Conservation (phyloP, 2,888 invertebrate genomes). For the Cryptocephalus moraei region DNA sequence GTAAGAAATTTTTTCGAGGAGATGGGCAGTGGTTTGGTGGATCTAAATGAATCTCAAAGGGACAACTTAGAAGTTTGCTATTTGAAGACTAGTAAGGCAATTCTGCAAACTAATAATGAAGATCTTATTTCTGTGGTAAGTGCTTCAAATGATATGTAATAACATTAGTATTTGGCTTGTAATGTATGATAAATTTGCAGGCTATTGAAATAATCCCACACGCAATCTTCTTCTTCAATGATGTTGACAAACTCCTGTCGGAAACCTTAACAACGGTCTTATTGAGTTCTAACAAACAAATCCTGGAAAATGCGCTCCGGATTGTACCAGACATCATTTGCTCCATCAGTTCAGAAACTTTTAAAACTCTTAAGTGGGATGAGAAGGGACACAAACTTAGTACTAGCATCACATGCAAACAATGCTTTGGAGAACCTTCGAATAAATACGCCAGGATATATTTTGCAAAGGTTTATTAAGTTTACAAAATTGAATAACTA, state of each 20-base stretch:
- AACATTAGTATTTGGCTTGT: background rate
- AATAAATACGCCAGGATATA: no score
- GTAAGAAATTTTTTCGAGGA: slow-evolving; percentile 4
- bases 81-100: background rate
- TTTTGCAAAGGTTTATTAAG: no score
- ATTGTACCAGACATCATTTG: background rate
- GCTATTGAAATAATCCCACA: slow-evolving; percentile 18
- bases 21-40: background rate
- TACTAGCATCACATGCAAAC: background rate
- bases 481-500: no score
- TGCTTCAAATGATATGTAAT: no score
- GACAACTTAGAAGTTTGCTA: background rate
- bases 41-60: background rate
- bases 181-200: slow-evolving; percentile 9
- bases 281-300: background rate
- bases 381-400: background rate
- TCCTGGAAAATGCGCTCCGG: background rate
- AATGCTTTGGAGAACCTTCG: no score
- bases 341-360: background rate
- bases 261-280: background rate
- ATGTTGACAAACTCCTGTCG: slow-evolving; percentile 13
- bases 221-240: slow-evolving; percentile 18
- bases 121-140: background rate
- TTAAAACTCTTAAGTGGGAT: no score
- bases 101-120: background rate